Evolutionary conservation across 2,888 invertebrate species (phyloP).

Genomic region (Drosophila buzzatii): DNA sequence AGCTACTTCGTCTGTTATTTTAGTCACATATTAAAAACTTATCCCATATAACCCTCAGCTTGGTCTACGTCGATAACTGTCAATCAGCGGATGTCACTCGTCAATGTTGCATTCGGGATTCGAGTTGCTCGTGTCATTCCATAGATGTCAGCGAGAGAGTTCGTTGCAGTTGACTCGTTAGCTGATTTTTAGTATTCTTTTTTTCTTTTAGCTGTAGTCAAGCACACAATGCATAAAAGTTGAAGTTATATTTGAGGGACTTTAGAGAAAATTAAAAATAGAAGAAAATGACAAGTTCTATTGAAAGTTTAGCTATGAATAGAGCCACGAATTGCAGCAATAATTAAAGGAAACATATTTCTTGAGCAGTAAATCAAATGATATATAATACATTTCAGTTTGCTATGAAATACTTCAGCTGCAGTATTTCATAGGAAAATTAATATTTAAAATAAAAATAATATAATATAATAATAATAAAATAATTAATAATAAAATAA

Average conservation of each 20-base stretch:
- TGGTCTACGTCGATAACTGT: conserved; percentile 51
- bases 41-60: conserved; percentile 18
- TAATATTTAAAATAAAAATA: no score
- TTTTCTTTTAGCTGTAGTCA: background rate
- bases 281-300: background rate
- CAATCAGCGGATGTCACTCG: conserved; percentile 66
- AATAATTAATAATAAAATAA: no score
- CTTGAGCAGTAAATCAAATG: background rate
- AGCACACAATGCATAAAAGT: conserved; percentile 28
- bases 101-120: conserved; percentile 61
- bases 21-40: conserved; percentile 7
- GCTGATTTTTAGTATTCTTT: conserved; percentile 11
- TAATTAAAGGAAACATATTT: background rate
- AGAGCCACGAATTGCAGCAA: background rate
- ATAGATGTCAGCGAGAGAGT: conserved; percentile 40
- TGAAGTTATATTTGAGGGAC: background rate
- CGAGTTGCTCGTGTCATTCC: conserved; percentile 48
- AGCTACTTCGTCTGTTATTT: background rate
- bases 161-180: conserved; percentile 33
- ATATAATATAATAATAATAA: no score
- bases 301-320: background rate
- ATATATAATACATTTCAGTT: no score
- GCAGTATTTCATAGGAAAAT: no score
- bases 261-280: background rate
- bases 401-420: no score